These are phyloP conservation scores for Chalcis sispes DNA, from an alignment of 2,888 invertebrate species.

Conservation along the genomic window DNA sequence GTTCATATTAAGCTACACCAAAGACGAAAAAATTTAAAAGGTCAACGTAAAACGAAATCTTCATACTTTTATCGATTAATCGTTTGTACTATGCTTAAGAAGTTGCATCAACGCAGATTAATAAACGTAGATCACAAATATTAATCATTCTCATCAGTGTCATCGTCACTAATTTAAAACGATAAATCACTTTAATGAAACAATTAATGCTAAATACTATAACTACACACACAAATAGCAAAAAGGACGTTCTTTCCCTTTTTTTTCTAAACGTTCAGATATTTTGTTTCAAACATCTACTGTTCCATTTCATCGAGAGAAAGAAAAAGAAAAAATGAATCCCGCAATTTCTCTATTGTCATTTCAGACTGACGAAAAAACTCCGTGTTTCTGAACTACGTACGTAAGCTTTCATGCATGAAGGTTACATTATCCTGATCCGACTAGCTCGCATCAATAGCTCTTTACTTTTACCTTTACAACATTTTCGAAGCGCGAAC, in stretches of 20 bases:
- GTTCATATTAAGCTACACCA: slow-evolving; percentile 13
- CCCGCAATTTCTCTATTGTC: neutral
- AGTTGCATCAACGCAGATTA: neutral
- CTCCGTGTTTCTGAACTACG: neutral
- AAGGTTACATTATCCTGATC: neutral
- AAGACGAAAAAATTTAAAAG: slow-evolving; percentile 6
- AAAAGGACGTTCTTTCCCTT: slow-evolving; percentile 6
- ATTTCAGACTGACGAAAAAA: neutral
- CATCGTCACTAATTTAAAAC: neutral
- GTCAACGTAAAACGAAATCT: neutral
- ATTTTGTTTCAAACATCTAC: neutral
- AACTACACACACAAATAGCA: slow-evolving; percentile 11
- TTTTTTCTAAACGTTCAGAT: neutral
- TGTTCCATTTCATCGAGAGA: neutral
- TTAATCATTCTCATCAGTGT: neutral
- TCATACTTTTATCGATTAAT: neutral
- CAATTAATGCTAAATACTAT: slow-evolving; percentile 27
- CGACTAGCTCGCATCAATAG: slow-evolving; percentile 1
- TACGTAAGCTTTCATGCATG: neutral
- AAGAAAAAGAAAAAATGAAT: neutral
- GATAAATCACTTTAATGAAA: slow-evolving; percentile 41
- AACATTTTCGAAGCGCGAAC: slow-evolving; percentile 4
- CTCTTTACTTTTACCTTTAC: no score
- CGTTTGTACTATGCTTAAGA: slow-evolving; percentile 34
- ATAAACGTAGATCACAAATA: neutral